phyloP scores from a whole-genome alignment of 2,113 vertebrate species.

The Equus przewalskii region DNA sequence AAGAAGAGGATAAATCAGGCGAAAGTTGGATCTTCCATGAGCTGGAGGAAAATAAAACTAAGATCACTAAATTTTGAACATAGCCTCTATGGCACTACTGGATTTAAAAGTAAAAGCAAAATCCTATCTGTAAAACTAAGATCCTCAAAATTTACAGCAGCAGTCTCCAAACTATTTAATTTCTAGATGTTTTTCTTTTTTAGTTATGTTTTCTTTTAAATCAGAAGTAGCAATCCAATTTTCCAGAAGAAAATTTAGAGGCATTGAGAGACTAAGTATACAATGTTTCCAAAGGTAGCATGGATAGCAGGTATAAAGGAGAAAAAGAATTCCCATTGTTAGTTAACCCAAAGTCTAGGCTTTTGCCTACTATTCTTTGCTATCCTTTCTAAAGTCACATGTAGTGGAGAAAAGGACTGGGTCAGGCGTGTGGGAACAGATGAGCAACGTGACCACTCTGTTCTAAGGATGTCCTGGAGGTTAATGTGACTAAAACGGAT shows the following conservation, averaged over 20 bases:
- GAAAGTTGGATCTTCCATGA: background rate
- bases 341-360: background rate
- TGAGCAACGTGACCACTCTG: background rate
- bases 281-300: background rate
- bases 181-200: background rate
- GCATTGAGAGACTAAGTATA: background rate
- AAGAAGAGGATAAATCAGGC: background rate
- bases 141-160: background rate
- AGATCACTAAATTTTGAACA: background rate
- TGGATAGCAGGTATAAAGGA: background rate
- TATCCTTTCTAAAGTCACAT: background rate
- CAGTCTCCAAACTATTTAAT: background rate
- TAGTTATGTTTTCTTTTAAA: background rate
- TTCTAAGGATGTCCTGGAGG: background rate
- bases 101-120: background rate
- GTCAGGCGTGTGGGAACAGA: background rate
- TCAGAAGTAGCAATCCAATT: background rate
- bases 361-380: background rate
- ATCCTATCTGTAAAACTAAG: background rate
- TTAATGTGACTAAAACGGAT: background rate
- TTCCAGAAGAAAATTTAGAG: background rate
- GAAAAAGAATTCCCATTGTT: background rate
- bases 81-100: background rate
- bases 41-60: background rate
- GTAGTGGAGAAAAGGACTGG: too few species aligned